Evolutionary conservation across 2,888 invertebrate species (phyloP).

Genomic region (Nymphalis urticae): DNA sequence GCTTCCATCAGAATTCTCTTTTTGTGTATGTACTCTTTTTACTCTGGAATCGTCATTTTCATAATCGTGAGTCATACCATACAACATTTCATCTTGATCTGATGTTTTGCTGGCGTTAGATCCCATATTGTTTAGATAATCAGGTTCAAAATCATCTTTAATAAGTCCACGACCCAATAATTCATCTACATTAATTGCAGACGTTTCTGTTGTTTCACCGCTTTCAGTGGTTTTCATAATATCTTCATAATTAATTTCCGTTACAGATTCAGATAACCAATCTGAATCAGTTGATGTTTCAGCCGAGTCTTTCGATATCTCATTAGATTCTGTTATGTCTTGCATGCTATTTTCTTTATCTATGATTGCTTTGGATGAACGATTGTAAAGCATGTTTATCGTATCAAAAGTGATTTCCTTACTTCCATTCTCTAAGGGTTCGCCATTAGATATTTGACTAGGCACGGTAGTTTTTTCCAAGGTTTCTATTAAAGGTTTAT

Average conservation of each 20-base stretch:
- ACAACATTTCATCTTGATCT: constrained; percentile 60
- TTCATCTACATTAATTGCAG: constrained; percentile 56
- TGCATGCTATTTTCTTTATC: constrained; percentile 41
- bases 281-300: constrained; percentile 57
- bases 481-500: constrained; percentile 51
- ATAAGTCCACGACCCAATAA: constrained; percentile 52
- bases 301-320: constrained; percentile 38
- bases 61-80: constrained; percentile 65
- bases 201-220: constrained; percentile 55
- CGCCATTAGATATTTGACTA: constrained; percentile 26
- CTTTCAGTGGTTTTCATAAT: constrained; percentile 56
- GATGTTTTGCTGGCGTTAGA: constrained; percentile 51
- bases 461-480: constrained; percentile 44
- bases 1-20: constrained; percentile 32
- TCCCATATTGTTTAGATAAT: constrained; percentile 65
- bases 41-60: constrained; percentile 63
- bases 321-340: constrained; percentile 43
- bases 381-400: constrained; percentile 63
- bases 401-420: constrained; percentile 65
- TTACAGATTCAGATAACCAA: constrained; percentile 66
- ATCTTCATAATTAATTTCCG: constrained; percentile 62
- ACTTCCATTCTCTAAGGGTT: constrained; percentile 46
- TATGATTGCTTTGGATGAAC: constrained; percentile 66
- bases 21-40: constrained; percentile 60
- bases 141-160: constrained; percentile 71